These are phyloP conservation scores for Raja brachyura DNA, from an alignment of 2,113 vertebrate species.

Conservation along the genomic window DNA sequence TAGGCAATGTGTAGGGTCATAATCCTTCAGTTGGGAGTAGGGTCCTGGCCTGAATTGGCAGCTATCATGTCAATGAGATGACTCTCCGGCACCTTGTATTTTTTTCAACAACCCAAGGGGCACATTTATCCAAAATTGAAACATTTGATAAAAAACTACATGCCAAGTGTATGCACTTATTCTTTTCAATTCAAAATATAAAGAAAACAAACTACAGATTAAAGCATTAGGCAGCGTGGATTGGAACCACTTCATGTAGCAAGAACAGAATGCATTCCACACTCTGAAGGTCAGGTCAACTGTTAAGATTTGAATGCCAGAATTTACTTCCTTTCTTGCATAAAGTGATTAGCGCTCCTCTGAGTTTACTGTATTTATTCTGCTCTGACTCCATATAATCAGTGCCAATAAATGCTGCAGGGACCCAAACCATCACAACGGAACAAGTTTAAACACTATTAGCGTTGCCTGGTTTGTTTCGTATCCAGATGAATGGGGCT, in stretches of 20 bases:
- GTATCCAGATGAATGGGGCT: slow-evolving; percentile 48
- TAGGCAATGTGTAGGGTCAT: no score
- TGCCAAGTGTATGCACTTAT: neutral
- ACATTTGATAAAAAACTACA: neutral
- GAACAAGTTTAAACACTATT: slow-evolving; percentile 46
- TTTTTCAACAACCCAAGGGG: no score
- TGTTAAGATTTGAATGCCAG: slow-evolving; percentile 40
- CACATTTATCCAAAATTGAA: neutral
- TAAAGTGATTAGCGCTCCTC: slow-evolving; percentile 41
- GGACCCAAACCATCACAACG: slow-evolving; percentile 56
- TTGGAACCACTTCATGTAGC: neutral
- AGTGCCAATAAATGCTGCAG: slow-evolving; percentile 53
- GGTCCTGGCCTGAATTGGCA: no score
- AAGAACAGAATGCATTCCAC: slow-evolving; percentile 1
- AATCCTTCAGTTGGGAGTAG: no score
- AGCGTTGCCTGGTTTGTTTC: slow-evolving; percentile 44
- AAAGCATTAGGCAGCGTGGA: neutral
- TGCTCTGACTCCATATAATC: slow-evolving; percentile 43
- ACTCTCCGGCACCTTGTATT: no score
- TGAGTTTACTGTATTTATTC: slow-evolving; percentile 38
- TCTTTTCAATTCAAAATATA: neutral
- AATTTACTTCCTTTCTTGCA: slow-evolving; percentile 34
- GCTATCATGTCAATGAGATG: no score
- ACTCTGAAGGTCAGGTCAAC: slow-evolving; percentile 41
- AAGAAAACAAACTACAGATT: neutral